Evolutionary conservation across 1,140 invertebrate species (phyloP).

Genomic region (Meloidogyne floridensis): DNA sequence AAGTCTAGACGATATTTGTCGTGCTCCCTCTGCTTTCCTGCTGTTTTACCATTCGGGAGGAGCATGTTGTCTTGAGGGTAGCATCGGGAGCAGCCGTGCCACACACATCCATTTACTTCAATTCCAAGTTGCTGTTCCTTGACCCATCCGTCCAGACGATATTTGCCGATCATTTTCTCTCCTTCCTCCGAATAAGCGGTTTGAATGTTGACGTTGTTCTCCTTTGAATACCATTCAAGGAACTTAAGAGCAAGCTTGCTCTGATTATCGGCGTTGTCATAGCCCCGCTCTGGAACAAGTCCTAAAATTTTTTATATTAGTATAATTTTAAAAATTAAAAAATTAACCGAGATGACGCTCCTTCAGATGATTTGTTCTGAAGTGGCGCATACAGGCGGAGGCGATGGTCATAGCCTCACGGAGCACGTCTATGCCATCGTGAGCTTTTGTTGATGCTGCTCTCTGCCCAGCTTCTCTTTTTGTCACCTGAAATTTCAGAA

Average conservation of each 20-base stretch:
- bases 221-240: conserved; percentile 12
- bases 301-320: too few relatives aligned
- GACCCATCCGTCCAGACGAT: not conserved
- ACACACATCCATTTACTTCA: conserved; percentile 21
- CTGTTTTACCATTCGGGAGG: conserved; percentile 15
- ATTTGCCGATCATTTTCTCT: not conserved
- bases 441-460: not conserved
- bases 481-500: not conserved
- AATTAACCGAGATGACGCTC: not conserved
- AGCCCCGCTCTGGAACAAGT: conserved; percentile 10
- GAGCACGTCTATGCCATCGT: conserved; percentile 9
- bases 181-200: conserved; percentile 1
- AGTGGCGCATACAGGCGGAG: conserved; percentile 12
- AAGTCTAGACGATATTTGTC: not conserved
- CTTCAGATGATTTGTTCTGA: conserved; percentile 11
- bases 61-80: not conserved
- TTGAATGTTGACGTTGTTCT: not conserved
- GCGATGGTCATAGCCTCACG: conserved; percentile 19
- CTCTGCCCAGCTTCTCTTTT: not conserved
- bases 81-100: conserved; percentile 1
- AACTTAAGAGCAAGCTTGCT: conserved; percentile 9
- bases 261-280: conserved; percentile 17
- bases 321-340: too few relatives aligned
- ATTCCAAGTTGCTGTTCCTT: not conserved
- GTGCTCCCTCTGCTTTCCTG: not conserved